Evolutionary conservation across 2,113 vertebrate genomes (phyloP).

Genomic region (Lota lota): DNA sequence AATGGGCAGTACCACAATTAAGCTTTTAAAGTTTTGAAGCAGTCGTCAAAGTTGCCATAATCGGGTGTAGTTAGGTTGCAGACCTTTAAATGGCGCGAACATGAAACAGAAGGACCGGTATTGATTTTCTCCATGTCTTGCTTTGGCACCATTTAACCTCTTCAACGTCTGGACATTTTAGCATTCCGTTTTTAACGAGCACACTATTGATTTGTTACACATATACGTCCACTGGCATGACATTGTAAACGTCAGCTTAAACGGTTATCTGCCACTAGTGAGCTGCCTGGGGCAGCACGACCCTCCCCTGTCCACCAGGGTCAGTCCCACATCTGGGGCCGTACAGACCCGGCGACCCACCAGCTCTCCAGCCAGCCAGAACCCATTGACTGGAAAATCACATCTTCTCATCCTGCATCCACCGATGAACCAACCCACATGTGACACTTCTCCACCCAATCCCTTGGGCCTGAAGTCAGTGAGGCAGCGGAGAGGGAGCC

Average conservation of each 20-base stretch:
- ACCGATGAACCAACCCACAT: neutral
- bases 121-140: too few species aligned
- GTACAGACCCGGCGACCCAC: slow-evolving; percentile 7
- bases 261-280: slow-evolving; percentile 27
- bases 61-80: too few species aligned
- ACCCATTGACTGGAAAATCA: slow-evolving; percentile 64
- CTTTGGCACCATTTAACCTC: too few species aligned
- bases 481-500: slow-evolving; percentile 29
- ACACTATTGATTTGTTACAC: too few species aligned
- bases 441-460: slow-evolving; percentile 3
- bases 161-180: too few species aligned
- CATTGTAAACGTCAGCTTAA: neutral
- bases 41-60: too few species aligned
- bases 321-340: neutral
- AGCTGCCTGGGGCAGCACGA: slow-evolving; percentile 28
- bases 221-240: neutral
- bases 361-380: slow-evolving; percentile 40
- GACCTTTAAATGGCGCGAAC: too few species aligned
- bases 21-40: too few species aligned
- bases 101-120: too few species aligned
- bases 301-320: slow-evolving; percentile 20
- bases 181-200: too few species aligned
- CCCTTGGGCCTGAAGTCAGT: slow-evolving; percentile 44
- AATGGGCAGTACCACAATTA: too few species aligned
- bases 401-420: slow-evolving; percentile 50